A percentile compares a stretch with the other conserved stretches of the same genome.
These are phyloP conservation scores for Ctenopoma kingsleyae DNA, from an alignment of 2,797 vertebrate genomes.

Conservation along the genomic window DNA sequence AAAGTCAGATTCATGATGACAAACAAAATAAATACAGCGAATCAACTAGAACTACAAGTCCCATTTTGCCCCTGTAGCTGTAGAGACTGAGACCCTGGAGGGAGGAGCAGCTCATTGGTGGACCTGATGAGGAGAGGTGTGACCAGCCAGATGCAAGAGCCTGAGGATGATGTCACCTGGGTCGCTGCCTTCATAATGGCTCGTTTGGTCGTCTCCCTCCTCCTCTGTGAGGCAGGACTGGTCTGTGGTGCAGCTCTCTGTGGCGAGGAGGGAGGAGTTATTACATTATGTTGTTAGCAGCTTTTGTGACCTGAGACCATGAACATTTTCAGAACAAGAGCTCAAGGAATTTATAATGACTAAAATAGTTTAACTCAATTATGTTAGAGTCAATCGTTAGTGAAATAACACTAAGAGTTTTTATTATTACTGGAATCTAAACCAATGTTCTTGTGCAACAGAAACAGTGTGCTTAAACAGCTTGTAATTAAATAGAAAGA, in stretches of 20 bases:
- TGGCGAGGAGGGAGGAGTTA: not conserved
- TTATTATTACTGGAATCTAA: not conserved
- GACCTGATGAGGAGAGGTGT: slow-evolving; percentile 69
- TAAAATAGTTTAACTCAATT: not conserved
- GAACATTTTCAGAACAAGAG: slow-evolving; percentile 23
- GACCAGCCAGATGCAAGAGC: slow-evolving; percentile 78
- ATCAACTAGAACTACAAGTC: slow-evolving; percentile 53
- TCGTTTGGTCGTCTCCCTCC: slow-evolving; percentile 65
- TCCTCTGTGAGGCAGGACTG: slow-evolving; percentile 75
- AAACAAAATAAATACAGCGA: slow-evolving; percentile 50
- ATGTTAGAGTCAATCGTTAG: no score
- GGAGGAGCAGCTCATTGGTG: slow-evolving; percentile 70
- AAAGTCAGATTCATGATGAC: slow-evolving; percentile 36
- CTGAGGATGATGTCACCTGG: slow-evolving; percentile 76
- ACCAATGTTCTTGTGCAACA: not conserved
- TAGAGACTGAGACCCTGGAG: slow-evolving; percentile 2
- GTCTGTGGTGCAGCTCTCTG: slow-evolving; percentile 74
- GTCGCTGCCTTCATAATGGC: slow-evolving; percentile 68
- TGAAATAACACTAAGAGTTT: no score
- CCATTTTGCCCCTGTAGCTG: slow-evolving; percentile 22
- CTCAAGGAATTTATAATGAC: slow-evolving; percentile 1
- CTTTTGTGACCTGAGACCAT: slow-evolving; percentile 3
- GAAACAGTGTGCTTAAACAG: not conserved
- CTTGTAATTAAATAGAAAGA: not conserved
- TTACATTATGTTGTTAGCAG: slow-evolving; percentile 45